Base-by-base conservation (phyloP, 2,888 invertebrate species). In the Tachystola acroxantha region DNA sequence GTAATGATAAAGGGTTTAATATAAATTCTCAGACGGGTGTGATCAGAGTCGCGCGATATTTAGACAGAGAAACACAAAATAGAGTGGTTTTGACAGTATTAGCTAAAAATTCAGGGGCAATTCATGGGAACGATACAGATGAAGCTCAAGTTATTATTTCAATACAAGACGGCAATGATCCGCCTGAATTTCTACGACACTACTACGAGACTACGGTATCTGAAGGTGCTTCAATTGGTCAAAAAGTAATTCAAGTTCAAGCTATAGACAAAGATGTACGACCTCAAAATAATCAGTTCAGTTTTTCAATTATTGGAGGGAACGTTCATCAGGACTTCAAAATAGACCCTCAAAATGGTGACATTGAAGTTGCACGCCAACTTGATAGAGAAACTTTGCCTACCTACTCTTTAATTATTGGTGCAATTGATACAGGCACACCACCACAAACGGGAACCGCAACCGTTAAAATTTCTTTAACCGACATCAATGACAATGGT, bases 91-190 rank as follows among this genome's bases (percentile, higher is more conserved):
- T 98, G 7, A 96, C 96, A 0, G 96, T 97, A 0, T 90, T 98
- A 88, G 97, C 97, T 0, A 98, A 98, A 80, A 98, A 98, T 67
- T 92, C 92, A 33, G 98, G 98, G 9, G 95, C 96, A 10, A 97
- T 98, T 50, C 90, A 93, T 25, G 98, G 98, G 2, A 97, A 97
- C 66, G 97, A 98, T 61, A 97, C 97, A 0, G 97, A 97, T 64
- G 96, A 96, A 78, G 97, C 97, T 2, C 96, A 96, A 77, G 95
- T 98, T 0, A 94, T 96, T 32, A 93, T 98, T 44, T 94, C 95
- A 0, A 95, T 98, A 45, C 96, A 97, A 80, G 98, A 98, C 71
- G 97, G 97, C 11, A 98, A 98, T 66, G 98, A 98, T 82, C 96
- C 98, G 0, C 98, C 98, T 0, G 95, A 96, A 68, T 98, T 98